These are phyloP conservation scores for Popillia japonica DNA, from an alignment of 1,140 invertebrate species.

Conservation along the genomic window DNA sequence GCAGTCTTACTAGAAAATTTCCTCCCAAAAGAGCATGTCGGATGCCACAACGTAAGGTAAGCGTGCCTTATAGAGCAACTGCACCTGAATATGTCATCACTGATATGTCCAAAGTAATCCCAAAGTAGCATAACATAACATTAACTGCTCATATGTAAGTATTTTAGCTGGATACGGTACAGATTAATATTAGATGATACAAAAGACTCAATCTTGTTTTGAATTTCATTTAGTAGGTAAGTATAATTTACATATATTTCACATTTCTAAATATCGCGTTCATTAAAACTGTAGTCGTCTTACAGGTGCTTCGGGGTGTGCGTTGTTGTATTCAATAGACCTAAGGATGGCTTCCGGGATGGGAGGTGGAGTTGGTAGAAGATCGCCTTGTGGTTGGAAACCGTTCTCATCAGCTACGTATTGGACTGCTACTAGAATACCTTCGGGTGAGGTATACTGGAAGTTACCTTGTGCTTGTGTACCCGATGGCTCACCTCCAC, in stretches of 20 bases:
- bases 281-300: neutral
- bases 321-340: slow-evolving; percentile 48
- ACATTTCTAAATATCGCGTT: neutral
- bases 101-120: too few species aligned
- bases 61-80: too few species aligned
- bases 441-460: slow-evolving; percentile 79
- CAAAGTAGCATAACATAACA: too few species aligned
- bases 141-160: too few species aligned
- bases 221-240: neutral
- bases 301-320: slow-evolving; percentile 44
- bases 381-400: slow-evolving; percentile 46
- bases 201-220: neutral
- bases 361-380: slow-evolving; percentile 43
- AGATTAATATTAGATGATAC: too few species aligned
- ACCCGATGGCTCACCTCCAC: slow-evolving; percentile 60
- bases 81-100: too few species aligned
- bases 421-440: slow-evolving; percentile 52
- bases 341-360: slow-evolving; percentile 45
- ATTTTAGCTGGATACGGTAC: too few species aligned
- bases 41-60: too few species aligned
- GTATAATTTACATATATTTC: neutral
- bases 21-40: too few species aligned
- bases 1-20: too few species aligned
- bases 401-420: slow-evolving; percentile 46
- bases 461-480: slow-evolving; percentile 71